Conservation (phyloP, 1,140 invertebrate genomes). For the Drosophila tropicalis region DNA sequence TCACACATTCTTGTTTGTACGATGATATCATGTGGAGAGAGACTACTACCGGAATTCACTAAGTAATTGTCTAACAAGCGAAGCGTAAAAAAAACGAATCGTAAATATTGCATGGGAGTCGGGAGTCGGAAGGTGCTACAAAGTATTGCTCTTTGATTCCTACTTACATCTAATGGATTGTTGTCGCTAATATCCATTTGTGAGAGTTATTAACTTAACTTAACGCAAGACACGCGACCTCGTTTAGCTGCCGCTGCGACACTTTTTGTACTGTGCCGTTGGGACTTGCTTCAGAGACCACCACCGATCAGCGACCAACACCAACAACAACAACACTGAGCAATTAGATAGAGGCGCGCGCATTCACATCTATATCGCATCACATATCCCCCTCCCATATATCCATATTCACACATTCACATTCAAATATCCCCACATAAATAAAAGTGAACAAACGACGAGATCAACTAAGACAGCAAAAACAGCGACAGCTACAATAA, state of each 20-base stretch:
- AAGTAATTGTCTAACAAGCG: slow-evolving; percentile 58
- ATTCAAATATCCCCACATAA: slow-evolving; percentile 30
- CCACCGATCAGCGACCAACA: neutral
- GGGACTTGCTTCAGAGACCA: neutral
- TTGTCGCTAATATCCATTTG: slow-evolving; percentile 44
- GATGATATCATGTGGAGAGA: neutral
- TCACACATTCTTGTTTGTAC: slow-evolving; percentile 7
- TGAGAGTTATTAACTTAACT: slow-evolving; percentile 24
- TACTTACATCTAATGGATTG: slow-evolving; percentile 71
- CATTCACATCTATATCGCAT: slow-evolving; percentile 4
- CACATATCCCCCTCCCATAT: neutral
- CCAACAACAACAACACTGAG: neutral
- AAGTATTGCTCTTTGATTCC: slow-evolving; percentile 13
- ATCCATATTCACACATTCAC: slow-evolving; percentile 22
- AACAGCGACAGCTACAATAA: slow-evolving; percentile 10
- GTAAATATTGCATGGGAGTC: slow-evolving; percentile 40
- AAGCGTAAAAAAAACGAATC: slow-evolving; percentile 54
- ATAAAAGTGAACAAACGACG: slow-evolving; percentile 43
- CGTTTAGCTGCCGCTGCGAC: slow-evolving; percentile 30
- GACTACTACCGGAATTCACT: neutral
- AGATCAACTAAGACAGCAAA: slow-evolving; percentile 24
- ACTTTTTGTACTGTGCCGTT: slow-evolving; percentile 51
- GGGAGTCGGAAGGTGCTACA: slow-evolving; percentile 22
- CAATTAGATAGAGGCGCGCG: slow-evolving; percentile 7
- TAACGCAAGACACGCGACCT: slow-evolving; percentile 23